A percentile compares a stretch with the other conserved stretches of the same genome.
These are phyloP conservation scores for Smutsia gigantea DNA, from an alignment of 2,797 vertebrate species.

Conservation along the genomic window DNA sequence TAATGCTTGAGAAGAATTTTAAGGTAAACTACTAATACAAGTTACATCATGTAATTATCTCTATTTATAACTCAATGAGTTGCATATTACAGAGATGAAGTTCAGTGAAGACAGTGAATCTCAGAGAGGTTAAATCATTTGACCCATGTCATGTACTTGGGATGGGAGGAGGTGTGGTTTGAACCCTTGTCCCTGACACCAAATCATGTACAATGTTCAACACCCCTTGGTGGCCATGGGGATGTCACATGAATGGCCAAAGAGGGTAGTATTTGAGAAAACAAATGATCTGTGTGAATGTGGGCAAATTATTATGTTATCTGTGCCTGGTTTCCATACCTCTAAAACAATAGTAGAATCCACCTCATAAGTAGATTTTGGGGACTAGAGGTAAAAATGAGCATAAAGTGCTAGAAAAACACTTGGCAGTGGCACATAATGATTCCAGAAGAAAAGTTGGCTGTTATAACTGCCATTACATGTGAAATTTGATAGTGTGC, in stretches of 20 bases:
- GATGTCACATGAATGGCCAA: not conserved
- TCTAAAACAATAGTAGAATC: not conserved
- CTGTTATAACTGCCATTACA: not conserved
- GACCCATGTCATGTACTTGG: not conserved
- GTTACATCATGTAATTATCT: not conserved
- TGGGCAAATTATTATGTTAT: not conserved
- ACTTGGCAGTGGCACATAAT: not conserved
- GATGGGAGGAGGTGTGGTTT: not conserved
- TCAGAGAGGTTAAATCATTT: not conserved
- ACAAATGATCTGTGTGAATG: not conserved
- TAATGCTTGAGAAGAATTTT: not conserved
- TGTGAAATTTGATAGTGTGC: not conserved
- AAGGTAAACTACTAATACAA: not conserved
- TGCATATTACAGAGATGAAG: not conserved
- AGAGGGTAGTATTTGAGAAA: not conserved
- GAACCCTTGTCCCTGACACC: not conserved
- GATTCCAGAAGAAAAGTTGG: conserved; percentile 28
- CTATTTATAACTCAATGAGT: not conserved
- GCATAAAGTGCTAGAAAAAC: not conserved
- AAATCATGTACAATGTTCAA: not conserved
- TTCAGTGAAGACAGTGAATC: not conserved
- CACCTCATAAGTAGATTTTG: not conserved
- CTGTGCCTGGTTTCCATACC: not conserved
- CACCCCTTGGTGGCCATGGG: not conserved
- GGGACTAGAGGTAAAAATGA: not conserved